These are phyloP conservation scores for Atherinomorus stipes DNA, from an alignment of 2,113 vertebrate genomes.

Conservation along the genomic window DNA sequence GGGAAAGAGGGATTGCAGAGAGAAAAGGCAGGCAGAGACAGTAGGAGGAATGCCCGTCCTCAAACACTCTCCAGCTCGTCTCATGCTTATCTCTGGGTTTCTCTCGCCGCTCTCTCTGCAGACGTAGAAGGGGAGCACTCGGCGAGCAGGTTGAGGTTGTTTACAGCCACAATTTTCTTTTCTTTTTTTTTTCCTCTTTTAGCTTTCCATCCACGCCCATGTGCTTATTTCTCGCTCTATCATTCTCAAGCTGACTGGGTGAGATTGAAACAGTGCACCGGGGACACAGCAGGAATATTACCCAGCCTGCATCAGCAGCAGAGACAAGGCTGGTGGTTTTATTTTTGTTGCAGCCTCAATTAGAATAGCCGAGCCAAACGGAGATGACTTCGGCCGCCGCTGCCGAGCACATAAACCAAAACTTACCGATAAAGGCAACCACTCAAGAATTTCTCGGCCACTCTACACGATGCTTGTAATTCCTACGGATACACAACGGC, in stretches of 20 bases:
- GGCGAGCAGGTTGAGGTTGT: slow-evolving; percentile 67
- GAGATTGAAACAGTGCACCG: slow-evolving; percentile 59
- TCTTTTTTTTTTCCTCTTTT: background rate
- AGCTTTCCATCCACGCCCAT: slow-evolving; percentile 5
- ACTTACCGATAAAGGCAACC: slow-evolving; percentile 48
- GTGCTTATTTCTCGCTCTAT: slow-evolving; percentile 60
- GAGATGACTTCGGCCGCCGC: slow-evolving; percentile 18
- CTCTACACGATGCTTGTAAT: background rate
- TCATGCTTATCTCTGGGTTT: slow-evolving; percentile 53
- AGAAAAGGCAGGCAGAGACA: slow-evolving; percentile 58
- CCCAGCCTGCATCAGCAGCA: slow-evolving; percentile 42
- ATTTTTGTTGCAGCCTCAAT: slow-evolving; percentile 54
- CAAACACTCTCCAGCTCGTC: slow-evolving; percentile 60
- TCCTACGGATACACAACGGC: background rate
- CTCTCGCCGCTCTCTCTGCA: slow-evolving; percentile 40
- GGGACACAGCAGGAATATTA: slow-evolving; percentile 62
- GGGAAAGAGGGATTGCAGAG: slow-evolving; percentile 57
- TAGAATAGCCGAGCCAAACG: slow-evolving; percentile 40
- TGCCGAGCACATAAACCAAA: slow-evolving; percentile 32
- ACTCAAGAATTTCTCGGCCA: slow-evolving; percentile 28
- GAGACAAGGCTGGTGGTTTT: slow-evolving; percentile 37
- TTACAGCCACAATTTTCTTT: slow-evolving; percentile 52
- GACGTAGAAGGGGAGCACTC: slow-evolving; percentile 23
- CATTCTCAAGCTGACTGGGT: slow-evolving; percentile 45
- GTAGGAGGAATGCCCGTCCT: slow-evolving; percentile 60